Base-by-base conservation (phyloP, 1,140 invertebrate species). In the Notospermus geniculatus region DNA sequence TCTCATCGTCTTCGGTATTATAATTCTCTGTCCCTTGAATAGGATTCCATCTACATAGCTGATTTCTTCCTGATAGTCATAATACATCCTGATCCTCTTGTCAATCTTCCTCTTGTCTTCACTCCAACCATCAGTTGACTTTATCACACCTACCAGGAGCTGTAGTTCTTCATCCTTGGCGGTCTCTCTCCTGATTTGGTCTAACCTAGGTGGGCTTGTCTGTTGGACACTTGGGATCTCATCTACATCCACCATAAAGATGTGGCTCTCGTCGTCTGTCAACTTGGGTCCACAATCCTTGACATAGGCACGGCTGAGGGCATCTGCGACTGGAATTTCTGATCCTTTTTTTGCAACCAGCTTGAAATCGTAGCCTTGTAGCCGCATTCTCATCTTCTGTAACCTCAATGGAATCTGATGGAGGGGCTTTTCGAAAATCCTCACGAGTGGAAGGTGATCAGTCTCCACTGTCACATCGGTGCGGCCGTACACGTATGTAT, bases 1-100 rank as follows among this genome's bases (percentile, higher is more conserved):
- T 61, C 76, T 57, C 54, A 74, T 52, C 32, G 56, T 56, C 29
- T 54, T 59, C 17, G 80, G 80, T 32, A 83, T 73, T 29, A 82
- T 57, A 22, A 80, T 56, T 28, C 67, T 32, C 54, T 75, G 54
- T 55, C 62, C 62, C 67, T 72, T n/a, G n/a, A n/a, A n/a, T n/a
- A n/a, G n/a, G n/a, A n/a, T n/a, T n/a, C n/a, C n/a, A n/a, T n/a
- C n/a, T n/a, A n/a, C n/a, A n/a, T n/a, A n/a, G n/a, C n/a, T n/a
- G n/a, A n/a, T n/a, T n/a, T n/a, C n/a, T n/a, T 76, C 57, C 75
- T 75, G 13, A 81, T 9, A 43, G 80, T 43, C 39, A 43, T 43
- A 43, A n/a, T 43, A 43, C 11, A 13, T 43, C 19, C 39, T 43
- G 19, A 43, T 43, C 19, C 39, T 43, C 11, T 11, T 13, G 19